Base-by-base conservation (phyloP, 2,113 vertebrate genomes). In the Lonchura striata region DNA sequence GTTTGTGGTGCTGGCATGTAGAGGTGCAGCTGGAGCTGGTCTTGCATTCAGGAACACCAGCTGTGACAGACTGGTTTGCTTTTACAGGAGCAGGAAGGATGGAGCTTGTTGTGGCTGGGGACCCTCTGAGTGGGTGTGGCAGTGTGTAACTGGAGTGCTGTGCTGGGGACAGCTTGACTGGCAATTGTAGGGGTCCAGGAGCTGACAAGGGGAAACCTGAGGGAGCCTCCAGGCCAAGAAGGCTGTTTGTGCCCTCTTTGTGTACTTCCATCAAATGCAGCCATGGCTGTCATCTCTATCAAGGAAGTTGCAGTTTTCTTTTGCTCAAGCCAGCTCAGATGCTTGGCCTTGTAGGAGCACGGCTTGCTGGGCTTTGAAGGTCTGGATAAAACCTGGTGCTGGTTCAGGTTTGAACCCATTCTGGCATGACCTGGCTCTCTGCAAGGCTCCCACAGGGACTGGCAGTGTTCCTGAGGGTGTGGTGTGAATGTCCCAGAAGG, bases 321-420 rank as follows among this genome's bases (percentile, higher is more conserved):
- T 76, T 44, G n/a, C 59, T 69, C 20, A 56, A 16, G 59, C 24
- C 1, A 0, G 25, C 66, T 61, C 44, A 30, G 75, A 20, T 56
- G 41, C n/a, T 88, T 1, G 0, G 30, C 56, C 52, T 60, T 18
- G 7, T 0, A 64, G 44, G 39, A 77, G 10, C 0, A 2, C 20
- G n/a, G n/a, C 44, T 86, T 37, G 12, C 14, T 87, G 60, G 21
- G 13, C 72, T 44, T 44, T 65, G 46, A 37, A 44, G 20, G 23
- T 65, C 49, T 76, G 49, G 39, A 82, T 63, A 42, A 91, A 46
- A 64, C 15, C 15, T 10, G 30, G n/a, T 46, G 46, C 28, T 72
- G 27, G 25, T 30, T 81, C 20, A 30, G 64, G 46, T 56, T 42
- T 25, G 50, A 84, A 64, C 28, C 30, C 54, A 46, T 30, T 47